Evolutionary conservation across 2,113 vertebrate genomes (phyloP), one percentile per base, ranked within the genome.

Genomic region (Chascanopsetta lugubris): DNA sequence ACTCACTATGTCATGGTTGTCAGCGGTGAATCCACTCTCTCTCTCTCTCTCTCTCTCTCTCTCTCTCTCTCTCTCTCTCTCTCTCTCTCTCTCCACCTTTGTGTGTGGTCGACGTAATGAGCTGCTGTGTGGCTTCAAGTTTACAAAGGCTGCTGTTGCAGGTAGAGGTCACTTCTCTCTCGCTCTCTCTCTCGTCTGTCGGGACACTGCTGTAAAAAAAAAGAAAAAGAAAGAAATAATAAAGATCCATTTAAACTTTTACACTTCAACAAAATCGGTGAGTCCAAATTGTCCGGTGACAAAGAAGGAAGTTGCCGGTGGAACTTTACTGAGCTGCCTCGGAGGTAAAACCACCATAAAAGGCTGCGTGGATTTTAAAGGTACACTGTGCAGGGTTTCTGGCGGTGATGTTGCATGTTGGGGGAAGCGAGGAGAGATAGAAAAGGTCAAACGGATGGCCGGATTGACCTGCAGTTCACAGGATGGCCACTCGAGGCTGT

Each of bases 21-120:
- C 20, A 74, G 62, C 5, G 11, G 82, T 70, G 70, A 81, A 62
- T 72, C 66, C 71, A 74, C 64, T 46, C 18, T 45, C 46, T 60
- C 49, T 27, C 64, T n/a, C n/a, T n/a, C n/a, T n/a, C n/a, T n/a
- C n/a, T n/a, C n/a, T n/a, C n/a, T n/a, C n/a, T n/a, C n/a, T n/a
- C n/a, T n/a, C 75, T 68, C 45, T 48, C 34, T 40, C 20, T 59
- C 61, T 47, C 49, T 54, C 51, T 66, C 5, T 40, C 1, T 48
- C 57, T 67, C 75, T 61, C 69, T 64, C 69, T 63, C 15, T 6
- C 75, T 79, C 61, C 1, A n/a, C n/a, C n/a, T n/a, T n/a, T n/a
- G 43, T 90, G 80, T 83, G 85, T 87, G 83, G 86, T 86, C 77
- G 57, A 6, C 42, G 56, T 72, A 69, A 70, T 60, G 43, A 67